phyloP scores from a whole-genome alignment of 2,797 vertebrate species.

The Silurus lanzhouensis region DNA sequence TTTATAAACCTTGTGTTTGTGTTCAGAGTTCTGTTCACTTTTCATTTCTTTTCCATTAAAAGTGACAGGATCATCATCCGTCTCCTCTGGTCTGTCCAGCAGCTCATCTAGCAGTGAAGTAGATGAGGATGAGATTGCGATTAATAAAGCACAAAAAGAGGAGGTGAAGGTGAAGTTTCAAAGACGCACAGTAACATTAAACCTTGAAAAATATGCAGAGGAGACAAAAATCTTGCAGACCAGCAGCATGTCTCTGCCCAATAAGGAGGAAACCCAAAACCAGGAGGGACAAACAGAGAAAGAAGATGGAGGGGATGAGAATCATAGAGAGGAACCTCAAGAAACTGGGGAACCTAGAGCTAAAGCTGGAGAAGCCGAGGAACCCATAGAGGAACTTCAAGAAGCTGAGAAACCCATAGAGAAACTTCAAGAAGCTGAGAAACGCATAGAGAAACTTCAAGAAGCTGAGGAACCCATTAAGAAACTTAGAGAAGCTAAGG shows the following conservation, averaged over 20 bases:
- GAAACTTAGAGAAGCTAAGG: conserved; percentile 39
- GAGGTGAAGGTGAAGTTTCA: conserved; percentile 40
- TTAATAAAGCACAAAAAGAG: conserved; percentile 54
- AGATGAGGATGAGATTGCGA: conserved; percentile 59
- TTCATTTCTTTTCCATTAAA: conserved; percentile 41
- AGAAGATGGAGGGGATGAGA: conserved; percentile 32
- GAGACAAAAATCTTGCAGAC: conserved; percentile 37
- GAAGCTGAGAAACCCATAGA: conserved; percentile 54
- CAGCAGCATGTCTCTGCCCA: conserved; percentile 29
- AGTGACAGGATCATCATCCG: conserved; percentile 62
- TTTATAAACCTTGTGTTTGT: background rate
- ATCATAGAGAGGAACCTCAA: conserved; percentile 7
- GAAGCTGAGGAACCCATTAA: conserved; percentile 59
- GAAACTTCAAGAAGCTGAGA: conserved; percentile 27
- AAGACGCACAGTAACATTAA: conserved; percentile 22
- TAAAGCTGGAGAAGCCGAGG: conserved; percentile 47
- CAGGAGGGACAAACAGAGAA: conserved; percentile 49
- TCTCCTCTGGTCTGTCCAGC: conserved; percentile 65
- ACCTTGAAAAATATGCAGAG: conserved; percentile 38
- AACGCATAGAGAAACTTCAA: conserved; percentile 29
- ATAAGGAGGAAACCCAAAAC: conserved; percentile 35
- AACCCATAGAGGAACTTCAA: conserved; percentile 27
- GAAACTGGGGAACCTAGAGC: conserved; percentile 44
- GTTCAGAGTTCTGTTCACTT: background rate
- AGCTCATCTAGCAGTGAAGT: conserved; percentile 70